phyloP scores from a whole-genome alignment of 2,797 vertebrate genomes.

The Crax fasciolata region DNA sequence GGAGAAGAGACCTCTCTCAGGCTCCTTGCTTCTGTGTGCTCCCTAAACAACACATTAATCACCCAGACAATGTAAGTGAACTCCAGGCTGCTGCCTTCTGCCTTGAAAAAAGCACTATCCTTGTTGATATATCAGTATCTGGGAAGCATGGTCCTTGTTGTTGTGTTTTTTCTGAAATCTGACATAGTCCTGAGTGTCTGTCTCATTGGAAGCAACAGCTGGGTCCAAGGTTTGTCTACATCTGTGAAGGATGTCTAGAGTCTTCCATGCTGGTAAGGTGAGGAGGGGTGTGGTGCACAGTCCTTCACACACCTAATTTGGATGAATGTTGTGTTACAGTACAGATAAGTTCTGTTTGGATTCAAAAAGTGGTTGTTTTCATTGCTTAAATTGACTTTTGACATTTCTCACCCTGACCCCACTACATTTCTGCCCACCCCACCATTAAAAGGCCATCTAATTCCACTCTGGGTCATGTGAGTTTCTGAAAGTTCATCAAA shows the following conservation, averaged over 20 bases:
- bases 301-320: background rate
- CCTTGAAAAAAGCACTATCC: conserved; percentile 1
- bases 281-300: background rate
- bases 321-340: background rate
- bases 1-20: conserved; percentile 53
- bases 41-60: conserved; percentile 55
- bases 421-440: background rate
- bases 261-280: background rate
- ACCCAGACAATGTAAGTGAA: conserved; percentile 34
- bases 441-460: background rate
- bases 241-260: conserved; percentile 14
- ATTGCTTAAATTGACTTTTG: background rate
- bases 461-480: background rate
- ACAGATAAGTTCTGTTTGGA: background rate
- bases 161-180: background rate
- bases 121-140: background rate
- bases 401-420: background rate
- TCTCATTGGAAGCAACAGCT: background rate
- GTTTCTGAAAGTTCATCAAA: background rate
- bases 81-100: conserved; percentile 48
- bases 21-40: conserved; percentile 48
- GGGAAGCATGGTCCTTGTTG: background rate
- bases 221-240: background rate
- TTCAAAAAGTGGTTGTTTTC: background rate
- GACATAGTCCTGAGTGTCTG: background rate